phyloP scores from a whole-genome alignment of 2,888 invertebrate species.

The Malthinus flaveolus region DNA sequence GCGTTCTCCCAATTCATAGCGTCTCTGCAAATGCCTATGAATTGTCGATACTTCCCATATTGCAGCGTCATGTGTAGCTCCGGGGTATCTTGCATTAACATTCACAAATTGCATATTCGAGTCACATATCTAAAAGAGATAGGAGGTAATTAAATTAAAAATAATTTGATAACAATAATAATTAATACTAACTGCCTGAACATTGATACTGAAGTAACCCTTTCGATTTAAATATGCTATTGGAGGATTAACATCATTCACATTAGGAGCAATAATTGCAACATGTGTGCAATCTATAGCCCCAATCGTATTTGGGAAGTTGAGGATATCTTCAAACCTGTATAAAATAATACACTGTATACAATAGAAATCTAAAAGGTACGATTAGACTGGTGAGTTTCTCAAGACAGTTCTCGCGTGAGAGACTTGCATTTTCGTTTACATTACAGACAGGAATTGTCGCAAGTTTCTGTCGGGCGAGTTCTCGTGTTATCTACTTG shows the following conservation, averaged over 20 bases:
- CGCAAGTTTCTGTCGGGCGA: too few species aligned
- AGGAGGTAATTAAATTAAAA: not conserved
- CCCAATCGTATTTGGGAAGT: constrained; percentile 10
- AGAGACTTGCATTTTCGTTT: too few species aligned
- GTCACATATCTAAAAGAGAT: constrained; percentile 10
- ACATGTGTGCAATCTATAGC: constrained; percentile 13
- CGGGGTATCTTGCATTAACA: constrained; percentile 19
- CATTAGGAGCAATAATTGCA: constrained; percentile 11
- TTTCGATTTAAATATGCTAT: constrained; percentile 15
- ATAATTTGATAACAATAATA: not conserved
- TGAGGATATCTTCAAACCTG: not conserved
- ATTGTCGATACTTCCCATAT: constrained; percentile 14
- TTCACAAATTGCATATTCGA: constrained; percentile 7
- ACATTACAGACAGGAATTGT: too few species aligned
- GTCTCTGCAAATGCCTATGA: not conserved
- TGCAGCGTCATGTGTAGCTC: constrained; percentile 17
- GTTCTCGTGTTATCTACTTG: too few species aligned
- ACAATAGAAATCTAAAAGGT: not conserved
- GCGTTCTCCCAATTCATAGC: constrained; percentile 5
- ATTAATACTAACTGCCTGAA: not conserved
- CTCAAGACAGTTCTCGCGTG: too few species aligned
- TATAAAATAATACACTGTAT: not conserved
- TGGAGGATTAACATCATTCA: not conserved
- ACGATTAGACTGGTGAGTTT: too few species aligned
- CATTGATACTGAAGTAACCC: constrained; percentile 14